Evolutionary conservation across 1,140 invertebrate genomes (phyloP), one percentile per base, ranked within the genome.

Genomic region (Cyphomyrmex costatus): DNA sequence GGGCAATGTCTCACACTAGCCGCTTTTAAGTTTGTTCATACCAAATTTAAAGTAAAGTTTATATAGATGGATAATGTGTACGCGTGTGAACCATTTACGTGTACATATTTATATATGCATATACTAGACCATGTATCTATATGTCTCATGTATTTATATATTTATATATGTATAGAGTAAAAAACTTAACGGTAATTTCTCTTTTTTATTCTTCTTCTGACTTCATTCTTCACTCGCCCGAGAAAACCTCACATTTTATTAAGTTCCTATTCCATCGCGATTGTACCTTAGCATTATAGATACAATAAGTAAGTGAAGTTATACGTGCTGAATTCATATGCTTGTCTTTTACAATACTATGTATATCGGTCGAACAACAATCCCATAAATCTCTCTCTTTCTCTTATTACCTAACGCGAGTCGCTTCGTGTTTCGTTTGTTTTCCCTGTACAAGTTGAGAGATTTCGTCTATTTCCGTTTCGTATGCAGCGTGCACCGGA

Each of bases 91-190:
- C 56, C 21, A 6, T 36, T 42, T 42, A 56, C n/a, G 14, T 77
- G 24, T 86, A 61, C 12, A 71, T 53, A 65, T 91, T 60, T 73
- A 58, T 56, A 88, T 90, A 53, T 88, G 42, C 87, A 49, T 88
- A 76, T 89, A 60, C 27, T 88, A 71, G 86, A 84, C 63, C 56
- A 30, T 80, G 36, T 83, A 36, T 77, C 21, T 85, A 77, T 46
- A 46, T 68, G 21, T 36, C n/a, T n/a, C 36, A 42, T 6, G 4
- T 80, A 80, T 82, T 73, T 88, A 91, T 92, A 80, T 91, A 92
- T 92, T 65, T 89, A 91, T 91, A 80, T 90, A 92, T 92, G 85
- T 91, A 93, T 93, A 93, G 92, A 93, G 93, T 94, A 94, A 93
- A 94, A 94, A 94, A 94, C 90, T 74, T 82, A 82, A 82, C 51